phyloP scores from a whole-genome alignment of 2,113 vertebrate species.

The Eclectus roratus region DNA sequence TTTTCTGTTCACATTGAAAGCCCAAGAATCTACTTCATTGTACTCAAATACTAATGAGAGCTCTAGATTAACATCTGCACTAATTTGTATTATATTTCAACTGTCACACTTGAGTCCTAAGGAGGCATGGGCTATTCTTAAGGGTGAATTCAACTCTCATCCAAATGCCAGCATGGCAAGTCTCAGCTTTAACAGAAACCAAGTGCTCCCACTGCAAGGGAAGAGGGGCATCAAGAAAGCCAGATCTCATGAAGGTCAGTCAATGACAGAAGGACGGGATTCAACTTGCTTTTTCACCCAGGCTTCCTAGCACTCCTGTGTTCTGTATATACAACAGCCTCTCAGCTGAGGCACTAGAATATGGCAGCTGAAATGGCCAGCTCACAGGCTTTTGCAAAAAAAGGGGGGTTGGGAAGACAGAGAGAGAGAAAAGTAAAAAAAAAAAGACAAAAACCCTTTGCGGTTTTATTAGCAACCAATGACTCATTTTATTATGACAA shows the following conservation, averaged over 20 bases:
- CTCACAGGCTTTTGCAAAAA: not conserved
- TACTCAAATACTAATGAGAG: not conserved
- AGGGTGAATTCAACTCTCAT: not conserved
- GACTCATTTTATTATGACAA: not conserved
- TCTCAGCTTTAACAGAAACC: not conserved
- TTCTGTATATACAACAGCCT: not conserved
- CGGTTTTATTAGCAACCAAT: not conserved
- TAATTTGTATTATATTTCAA: not conserved
- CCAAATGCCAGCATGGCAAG: not conserved
- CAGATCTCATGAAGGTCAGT: not conserved
- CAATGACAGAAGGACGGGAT: fast-evolving
- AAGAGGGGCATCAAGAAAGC: not conserved
- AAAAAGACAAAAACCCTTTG: not conserved
- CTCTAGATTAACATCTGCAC: not conserved
- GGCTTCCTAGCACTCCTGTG: not conserved
- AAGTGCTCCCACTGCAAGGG: not conserved
- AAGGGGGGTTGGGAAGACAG: fast-evolving
- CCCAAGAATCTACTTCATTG: not conserved
- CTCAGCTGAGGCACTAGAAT: not conserved
- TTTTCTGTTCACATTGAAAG: not conserved
- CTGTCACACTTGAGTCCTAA: not conserved
- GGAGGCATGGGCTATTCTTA: not conserved
- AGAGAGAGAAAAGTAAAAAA: not conserved
- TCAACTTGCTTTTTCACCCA: not conserved
- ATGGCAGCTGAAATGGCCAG: not conserved